Conservation (phyloP, 2,797 vertebrate genomes). For the Tympanoctomys barrerae region DNA sequence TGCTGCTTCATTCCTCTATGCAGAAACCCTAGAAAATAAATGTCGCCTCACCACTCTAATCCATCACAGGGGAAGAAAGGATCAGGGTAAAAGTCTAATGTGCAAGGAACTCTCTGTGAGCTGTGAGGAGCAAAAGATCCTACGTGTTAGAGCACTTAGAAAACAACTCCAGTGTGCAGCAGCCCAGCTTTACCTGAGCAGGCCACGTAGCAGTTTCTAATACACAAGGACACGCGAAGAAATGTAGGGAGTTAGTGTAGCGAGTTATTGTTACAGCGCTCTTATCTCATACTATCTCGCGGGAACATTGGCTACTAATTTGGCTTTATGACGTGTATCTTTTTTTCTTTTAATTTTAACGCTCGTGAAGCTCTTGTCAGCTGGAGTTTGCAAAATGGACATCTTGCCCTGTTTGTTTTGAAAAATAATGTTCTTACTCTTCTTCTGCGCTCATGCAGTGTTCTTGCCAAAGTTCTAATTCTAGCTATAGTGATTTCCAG, state of each 20-base stretch:
- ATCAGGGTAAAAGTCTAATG: slow-evolving; percentile 11
- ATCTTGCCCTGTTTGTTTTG: slow-evolving; percentile 59
- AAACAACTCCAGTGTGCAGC: not conserved
- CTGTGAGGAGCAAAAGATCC: not conserved
- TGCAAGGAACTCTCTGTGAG: not conserved
- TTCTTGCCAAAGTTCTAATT: slow-evolving; percentile 65
- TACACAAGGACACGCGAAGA: not conserved
- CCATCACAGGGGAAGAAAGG: slow-evolving; percentile 36
- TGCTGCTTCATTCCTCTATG: not conserved
- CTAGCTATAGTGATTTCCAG: not conserved
- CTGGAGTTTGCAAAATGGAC: slow-evolving; percentile 4
- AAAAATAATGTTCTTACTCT: slow-evolving; percentile 64
- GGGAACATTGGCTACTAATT: slow-evolving; percentile 28
- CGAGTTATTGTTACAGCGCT: not conserved
- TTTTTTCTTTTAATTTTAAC: not conserved
- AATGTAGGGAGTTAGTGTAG: not conserved
- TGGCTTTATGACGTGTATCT: not conserved
- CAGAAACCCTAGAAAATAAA: slow-evolving; percentile 59
- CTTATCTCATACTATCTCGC: not conserved
- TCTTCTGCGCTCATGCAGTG: slow-evolving; percentile 7
- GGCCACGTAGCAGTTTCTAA: not conserved
- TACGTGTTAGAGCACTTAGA: not conserved
- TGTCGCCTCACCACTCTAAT: slow-evolving; percentile 5
- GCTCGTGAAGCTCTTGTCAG: not conserved
- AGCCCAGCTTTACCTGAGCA: slow-evolving; percentile 2